Evolutionary conservation across 2,113 vertebrate species (phyloP).

Genomic region (Chionis minor): DNA sequence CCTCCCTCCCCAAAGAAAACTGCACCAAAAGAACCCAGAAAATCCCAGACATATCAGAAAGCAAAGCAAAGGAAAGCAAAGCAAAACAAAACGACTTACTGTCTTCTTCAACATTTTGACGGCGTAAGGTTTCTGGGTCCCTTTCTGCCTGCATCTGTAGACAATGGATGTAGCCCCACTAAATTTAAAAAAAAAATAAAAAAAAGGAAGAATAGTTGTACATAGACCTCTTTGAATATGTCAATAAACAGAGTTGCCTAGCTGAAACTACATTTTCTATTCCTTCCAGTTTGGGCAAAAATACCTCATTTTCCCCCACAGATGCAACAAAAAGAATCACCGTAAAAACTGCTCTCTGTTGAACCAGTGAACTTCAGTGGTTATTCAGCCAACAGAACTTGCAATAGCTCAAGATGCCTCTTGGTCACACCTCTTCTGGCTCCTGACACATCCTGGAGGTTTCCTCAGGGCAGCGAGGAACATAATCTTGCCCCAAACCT

Average conservation of each 20-base stretch:
- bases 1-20: neutral
- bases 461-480: neutral
- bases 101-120: constrained; percentile 92
- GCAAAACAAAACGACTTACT: constrained; percentile 76
- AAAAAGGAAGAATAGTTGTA: constrained; percentile 9
- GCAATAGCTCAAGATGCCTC: neutral
- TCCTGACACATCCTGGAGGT: neutral
- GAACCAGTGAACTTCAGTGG: neutral
- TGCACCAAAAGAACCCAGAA: neutral
- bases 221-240: neutral
- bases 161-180: constrained; percentile 90
- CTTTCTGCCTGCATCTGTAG: constrained; percentile 88
- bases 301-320: neutral
- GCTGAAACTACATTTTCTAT: neutral
- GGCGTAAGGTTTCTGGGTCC: constrained; percentile 86
- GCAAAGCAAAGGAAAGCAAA: constrained; percentile 41
- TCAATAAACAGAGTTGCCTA: neutral
- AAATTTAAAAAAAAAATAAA: constrained; percentile 25
- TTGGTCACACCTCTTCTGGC: neutral
- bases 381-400: neutral
- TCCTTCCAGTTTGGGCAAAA: neutral
- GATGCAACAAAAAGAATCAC: neutral
- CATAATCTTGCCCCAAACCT: neutral
- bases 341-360: neutral
- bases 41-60: neutral